A percentile compares a stretch with the other conserved stretches of the same genome.
phyloP scores from a whole-genome alignment of 30 jellyfish, hydroid and myxozoan genomes.

The Aurelia coerulea region DNA sequence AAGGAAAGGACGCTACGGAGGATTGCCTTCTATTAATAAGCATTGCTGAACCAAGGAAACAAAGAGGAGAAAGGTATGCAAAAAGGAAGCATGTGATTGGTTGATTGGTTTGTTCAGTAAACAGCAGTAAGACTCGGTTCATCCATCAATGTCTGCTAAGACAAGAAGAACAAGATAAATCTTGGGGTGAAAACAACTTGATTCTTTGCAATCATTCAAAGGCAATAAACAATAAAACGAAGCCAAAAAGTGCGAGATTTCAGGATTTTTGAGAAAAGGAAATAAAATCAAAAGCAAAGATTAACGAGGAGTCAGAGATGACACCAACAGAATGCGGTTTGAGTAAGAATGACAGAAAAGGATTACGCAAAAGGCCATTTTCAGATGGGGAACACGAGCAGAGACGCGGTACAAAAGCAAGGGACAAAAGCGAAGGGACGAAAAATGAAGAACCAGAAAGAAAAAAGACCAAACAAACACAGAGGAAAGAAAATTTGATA shows the following conservation, averaged over 20 bases:
- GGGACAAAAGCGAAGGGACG: neutral
- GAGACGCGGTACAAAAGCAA: neutral
- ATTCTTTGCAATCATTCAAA: neutral
- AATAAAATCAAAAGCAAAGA: constrained; percentile 10
- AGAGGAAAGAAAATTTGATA: neutral
- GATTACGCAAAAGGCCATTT: constrained; percentile 24
- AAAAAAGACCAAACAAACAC: constrained; percentile 1
- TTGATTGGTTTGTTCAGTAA: neutral
- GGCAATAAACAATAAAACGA: neutral
- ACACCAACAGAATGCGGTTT: constrained; percentile 28
- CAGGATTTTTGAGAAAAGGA: no score
- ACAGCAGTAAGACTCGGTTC: constrained; percentile 39
- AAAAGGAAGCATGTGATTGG: constrained; percentile 40
- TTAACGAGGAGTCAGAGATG: constrained; percentile 35
- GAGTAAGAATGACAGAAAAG: constrained; percentile 45
- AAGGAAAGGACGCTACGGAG: constrained; percentile 8
- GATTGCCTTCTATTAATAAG: neutral
- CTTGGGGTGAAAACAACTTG: neutral
- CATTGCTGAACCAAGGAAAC: neutral
- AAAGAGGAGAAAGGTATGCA: neutral
- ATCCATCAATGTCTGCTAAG: constrained; percentile 63
- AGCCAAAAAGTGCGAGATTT: neutral
- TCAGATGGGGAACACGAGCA: constrained; percentile 1
- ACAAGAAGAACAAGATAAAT: neutral
- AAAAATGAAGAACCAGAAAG: constrained; percentile 1